Evolutionary conservation across 1,140 invertebrate genomes (phyloP).

Genomic region (Aphelenchoides besseyi): DNA sequence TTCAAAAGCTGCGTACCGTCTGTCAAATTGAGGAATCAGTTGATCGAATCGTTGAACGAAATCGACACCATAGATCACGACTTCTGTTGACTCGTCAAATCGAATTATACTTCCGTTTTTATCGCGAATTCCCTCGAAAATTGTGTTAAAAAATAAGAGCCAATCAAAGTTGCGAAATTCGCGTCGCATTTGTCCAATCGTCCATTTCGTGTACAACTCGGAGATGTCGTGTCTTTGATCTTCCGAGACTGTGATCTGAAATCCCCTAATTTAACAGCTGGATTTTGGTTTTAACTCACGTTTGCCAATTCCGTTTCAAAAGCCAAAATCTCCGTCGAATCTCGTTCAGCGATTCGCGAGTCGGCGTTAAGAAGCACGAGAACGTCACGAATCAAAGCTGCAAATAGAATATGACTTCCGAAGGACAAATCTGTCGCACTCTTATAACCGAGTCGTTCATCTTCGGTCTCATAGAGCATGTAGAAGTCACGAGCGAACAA

Average conservation of each 20-base stretch:
- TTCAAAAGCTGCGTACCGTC: slow-evolving; percentile 31
- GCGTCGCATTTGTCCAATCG: slow-evolving; percentile 57
- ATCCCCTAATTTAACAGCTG: neutral
- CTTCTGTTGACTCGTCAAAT: slow-evolving; percentile 56
- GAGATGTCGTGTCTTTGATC: slow-evolving; percentile 61
- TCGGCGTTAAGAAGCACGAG: slow-evolving; percentile 70
- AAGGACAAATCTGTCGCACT: slow-evolving; percentile 65
- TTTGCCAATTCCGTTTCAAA: slow-evolving; percentile 78
- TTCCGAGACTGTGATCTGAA: slow-evolving; percentile 61
- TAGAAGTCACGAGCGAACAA: slow-evolving; percentile 61
- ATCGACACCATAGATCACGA: slow-evolving; percentile 61
- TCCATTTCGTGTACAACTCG: slow-evolving; percentile 61
- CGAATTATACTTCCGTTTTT: slow-evolving; percentile 36
- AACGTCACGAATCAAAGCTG: slow-evolving; percentile 57
- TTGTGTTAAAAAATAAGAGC: slow-evolving; percentile 58
- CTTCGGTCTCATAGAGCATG: slow-evolving; percentile 57
- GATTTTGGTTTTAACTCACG: slow-evolving; percentile 64
- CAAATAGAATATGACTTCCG: too few relatives aligned
- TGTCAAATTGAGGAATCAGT: slow-evolving; percentile 54
- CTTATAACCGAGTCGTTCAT: slow-evolving; percentile 58
- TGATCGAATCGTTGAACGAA: slow-evolving; percentile 56
- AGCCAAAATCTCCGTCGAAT: slow-evolving; percentile 73
- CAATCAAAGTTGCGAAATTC: slow-evolving; percentile 57
- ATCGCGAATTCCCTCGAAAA: slow-evolving; percentile 55
- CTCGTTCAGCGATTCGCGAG: slow-evolving; percentile 67